Evolutionary conservation across 2,113 vertebrate species (phyloP).

Genomic region (Acrocephalus kingi): DNA sequence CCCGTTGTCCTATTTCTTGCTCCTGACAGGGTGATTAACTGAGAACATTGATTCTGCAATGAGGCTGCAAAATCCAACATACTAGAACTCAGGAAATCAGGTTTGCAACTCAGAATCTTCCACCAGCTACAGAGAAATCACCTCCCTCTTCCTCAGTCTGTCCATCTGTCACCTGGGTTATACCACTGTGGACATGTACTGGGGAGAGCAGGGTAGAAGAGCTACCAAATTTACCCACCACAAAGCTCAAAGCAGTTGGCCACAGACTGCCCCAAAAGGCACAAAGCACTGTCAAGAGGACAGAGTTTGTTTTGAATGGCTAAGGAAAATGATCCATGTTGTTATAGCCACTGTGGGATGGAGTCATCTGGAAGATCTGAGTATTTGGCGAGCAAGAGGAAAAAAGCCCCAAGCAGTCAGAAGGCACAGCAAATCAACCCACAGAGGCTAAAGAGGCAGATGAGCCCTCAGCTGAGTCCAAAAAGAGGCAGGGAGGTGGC

Average conservation of each 20-base stretch:
- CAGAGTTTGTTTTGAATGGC: neutral
- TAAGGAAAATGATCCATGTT: slow-evolving; percentile 9
- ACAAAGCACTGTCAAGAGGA: neutral
- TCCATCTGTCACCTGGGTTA: neutral
- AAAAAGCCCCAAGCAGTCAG: neutral
- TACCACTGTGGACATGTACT: neutral
- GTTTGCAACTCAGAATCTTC: neutral
- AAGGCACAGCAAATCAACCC: neutral
- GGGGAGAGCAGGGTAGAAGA: neutral
- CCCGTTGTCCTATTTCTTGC: neutral
- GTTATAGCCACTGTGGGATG: neutral
- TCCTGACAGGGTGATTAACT: fast-evolving
- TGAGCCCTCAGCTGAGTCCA: neutral
- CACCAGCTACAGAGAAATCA: neutral
- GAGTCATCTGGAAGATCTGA: neutral
- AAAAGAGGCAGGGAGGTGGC: neutral
- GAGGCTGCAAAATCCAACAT: neutral
- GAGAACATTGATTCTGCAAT: neutral
- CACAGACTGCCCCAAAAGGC: neutral
- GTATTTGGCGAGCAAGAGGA: neutral
- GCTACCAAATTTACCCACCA: neutral
- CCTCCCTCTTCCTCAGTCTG: neutral
- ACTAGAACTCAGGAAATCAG: neutral
- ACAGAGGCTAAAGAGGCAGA: neutral
- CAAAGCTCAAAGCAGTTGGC: fast-evolving